phyloP scores from a whole-genome alignment of 2,797 vertebrate genomes.

The Aulostomus chinensis region DNA sequence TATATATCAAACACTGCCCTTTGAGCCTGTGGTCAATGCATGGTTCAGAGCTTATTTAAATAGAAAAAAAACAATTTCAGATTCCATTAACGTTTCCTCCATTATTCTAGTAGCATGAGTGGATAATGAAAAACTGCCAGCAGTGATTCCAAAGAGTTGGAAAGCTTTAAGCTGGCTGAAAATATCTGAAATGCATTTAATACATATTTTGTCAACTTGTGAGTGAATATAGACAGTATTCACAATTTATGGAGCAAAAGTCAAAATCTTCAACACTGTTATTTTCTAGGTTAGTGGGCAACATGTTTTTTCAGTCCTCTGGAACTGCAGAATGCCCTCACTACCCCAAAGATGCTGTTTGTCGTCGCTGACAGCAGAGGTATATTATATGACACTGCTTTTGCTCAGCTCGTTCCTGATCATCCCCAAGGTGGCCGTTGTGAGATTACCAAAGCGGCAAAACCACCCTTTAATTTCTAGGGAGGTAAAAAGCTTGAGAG shows the following conservation, averaged over 20 bases:
- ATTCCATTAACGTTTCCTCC: slow-evolving; percentile 39
- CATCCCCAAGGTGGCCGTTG: background rate
- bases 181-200: slow-evolving; percentile 12
- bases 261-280: background rate
- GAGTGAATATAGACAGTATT: slow-evolving; percentile 7
- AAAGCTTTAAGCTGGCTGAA: slow-evolving; percentile 13
- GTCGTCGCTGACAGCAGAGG: slow-evolving; percentile 23
- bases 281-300: background rate
- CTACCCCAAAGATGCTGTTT: no score
- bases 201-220: no score
- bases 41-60: no score
- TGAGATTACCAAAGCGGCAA: slow-evolving; percentile 10
- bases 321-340: slow-evolving; percentile 19
- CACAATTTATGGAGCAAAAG: background rate
- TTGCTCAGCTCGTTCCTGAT: slow-evolving; percentile 23
- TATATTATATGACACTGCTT: slow-evolving; percentile 18
- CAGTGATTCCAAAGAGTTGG: slow-evolving; percentile 32
- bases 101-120: slow-evolving; percentile 37
- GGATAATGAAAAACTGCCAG: slow-evolving; percentile 23
- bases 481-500: slow-evolving; percentile 12
- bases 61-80: slow-evolving; percentile 13
- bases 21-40: no score
- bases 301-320: background rate
- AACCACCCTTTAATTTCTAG: slow-evolving; percentile 13
- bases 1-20: no score